Evolutionary conservation across 2,888 invertebrate genomes (phyloP), one percentile per base, ranked within the genome.

Genomic region (Drosophila infuscata): DNA sequence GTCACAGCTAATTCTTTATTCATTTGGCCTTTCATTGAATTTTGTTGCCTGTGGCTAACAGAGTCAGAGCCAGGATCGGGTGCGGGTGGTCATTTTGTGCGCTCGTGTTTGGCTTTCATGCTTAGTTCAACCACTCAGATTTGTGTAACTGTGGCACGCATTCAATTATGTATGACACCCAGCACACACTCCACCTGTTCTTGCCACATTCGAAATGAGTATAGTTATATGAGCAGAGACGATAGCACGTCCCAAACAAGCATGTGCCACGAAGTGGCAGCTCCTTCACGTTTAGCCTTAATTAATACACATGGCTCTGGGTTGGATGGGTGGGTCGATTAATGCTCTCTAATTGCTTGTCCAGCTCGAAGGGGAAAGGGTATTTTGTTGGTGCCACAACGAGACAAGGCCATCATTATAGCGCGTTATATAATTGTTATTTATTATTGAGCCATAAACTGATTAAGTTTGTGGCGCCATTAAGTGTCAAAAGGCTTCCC

Each of bases 1-100:
- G 73, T 70, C 81, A 65, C 73, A 66, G 75, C 74, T 83, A 78
- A 90, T 90, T 90, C 70, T 58, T 76, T 89, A 89, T 87, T 87
- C 88, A 89, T 88, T 81, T 60, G 76, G 89, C 78, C 78, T 76
- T 78, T 79, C 76, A 78, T 74, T 71, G 54, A 78, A 75, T 72
- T 64, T 66, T 20, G 54, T 66, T 20, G 57, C 60, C 61, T 43
- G 38, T 38, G 17, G 38, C 38, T 38, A 15, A 25, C 8, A 33
- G 41, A 17, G 29, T 32, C 32, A n/a, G n/a, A 43, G 7, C 30
- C 25, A 48, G 56, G 25, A 35, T 49, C 20, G 20, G 20, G 53
- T 29, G 49, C 2, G 29, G 53, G 57, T 36, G 52, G 46, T 56
- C 76, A 57, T 72, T 70, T 75, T 70, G 71, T 57, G 63, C 53